Evolutionary conservation across 2,888 invertebrate species (phyloP).

Genomic region (Liodrosophila aerea): DNA sequence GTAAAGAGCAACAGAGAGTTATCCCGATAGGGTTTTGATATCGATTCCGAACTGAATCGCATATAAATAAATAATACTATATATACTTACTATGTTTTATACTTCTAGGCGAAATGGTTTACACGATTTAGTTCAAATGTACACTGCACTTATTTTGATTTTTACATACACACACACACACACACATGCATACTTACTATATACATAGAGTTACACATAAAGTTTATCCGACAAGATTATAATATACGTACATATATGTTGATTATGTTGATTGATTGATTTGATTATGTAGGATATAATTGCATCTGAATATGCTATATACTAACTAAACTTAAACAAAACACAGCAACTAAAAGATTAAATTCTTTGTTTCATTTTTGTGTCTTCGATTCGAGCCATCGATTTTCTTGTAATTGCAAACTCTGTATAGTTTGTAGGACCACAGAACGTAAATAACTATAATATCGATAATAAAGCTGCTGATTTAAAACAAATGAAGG

Average conservation of each 20-base stretch:
- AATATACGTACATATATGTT: constrained; percentile 20
- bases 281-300: neutral
- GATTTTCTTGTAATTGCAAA: constrained; percentile 3
- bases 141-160: constrained; percentile 52
- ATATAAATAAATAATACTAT: constrained; percentile 67
- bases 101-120: constrained; percentile 67
- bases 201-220: constrained; percentile 15
- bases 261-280: constrained; percentile 24
- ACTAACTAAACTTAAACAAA: too few species aligned
- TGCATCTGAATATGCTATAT: too few species aligned
- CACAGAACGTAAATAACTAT: constrained; percentile 17
- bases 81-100: constrained; percentile 63
- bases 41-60: constrained; percentile 24
- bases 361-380: neutral
- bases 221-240: constrained; percentile 15
- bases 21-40: constrained; percentile 31
- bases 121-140: constrained; percentile 76
- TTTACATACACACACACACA: constrained; percentile 29
- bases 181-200: constrained; percentile 3
- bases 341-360: too few species aligned
- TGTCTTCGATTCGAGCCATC: neutral
- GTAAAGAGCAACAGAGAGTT: neutral
- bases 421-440: constrained; percentile 44
- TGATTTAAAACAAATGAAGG: constrained; percentile 17
- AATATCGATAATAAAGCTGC: constrained; percentile 20